phyloP scores from a whole-genome alignment of 2,797 vertebrate species.

The Chaetophractus vellerosus region DNA sequence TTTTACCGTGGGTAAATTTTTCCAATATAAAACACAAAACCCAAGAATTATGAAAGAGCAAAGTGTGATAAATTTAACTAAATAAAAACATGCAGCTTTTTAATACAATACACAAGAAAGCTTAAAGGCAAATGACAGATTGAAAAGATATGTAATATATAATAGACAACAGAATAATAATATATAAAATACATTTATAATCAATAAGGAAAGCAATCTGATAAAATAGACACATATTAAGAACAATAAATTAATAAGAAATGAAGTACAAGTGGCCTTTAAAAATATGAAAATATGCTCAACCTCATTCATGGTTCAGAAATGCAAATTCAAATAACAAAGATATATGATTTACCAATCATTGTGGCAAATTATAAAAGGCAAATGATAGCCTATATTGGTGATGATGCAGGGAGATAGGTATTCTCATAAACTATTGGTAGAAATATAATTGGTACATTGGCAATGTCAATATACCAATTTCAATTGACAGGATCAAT shows the following conservation, averaged over 20 bases:
- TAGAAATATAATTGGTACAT: not conserved
- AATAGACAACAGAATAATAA: not conserved
- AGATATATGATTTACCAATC: not conserved
- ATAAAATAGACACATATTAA: slow-evolving; percentile 10
- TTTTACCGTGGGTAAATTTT: not conserved
- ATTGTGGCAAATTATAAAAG: slow-evolving; percentile 48
- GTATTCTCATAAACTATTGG: not conserved
- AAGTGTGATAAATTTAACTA: slow-evolving; percentile 5
- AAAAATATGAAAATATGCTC: slow-evolving; percentile 40
- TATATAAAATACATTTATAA: not conserved
- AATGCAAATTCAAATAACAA: slow-evolving; percentile 7
- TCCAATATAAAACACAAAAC: not conserved
- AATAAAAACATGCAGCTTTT: slow-evolving; percentile 9
- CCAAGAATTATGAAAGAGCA: not conserved
- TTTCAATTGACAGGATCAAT: slow-evolving; percentile 2
- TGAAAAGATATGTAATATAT: not conserved
- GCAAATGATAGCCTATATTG: not conserved
- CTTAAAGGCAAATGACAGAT: not conserved
- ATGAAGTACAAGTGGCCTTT: not conserved
- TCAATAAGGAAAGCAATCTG: not conserved
- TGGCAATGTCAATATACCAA: not conserved
- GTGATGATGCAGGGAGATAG: not conserved
- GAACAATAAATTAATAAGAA: slow-evolving; percentile 27
- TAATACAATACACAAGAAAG: not conserved
- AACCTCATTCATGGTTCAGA: slow-evolving; percentile 14